These are phyloP conservation scores for Patella vulgata DNA, from an alignment of 1,140 invertebrate genomes.

Conservation along the genomic window DNA sequence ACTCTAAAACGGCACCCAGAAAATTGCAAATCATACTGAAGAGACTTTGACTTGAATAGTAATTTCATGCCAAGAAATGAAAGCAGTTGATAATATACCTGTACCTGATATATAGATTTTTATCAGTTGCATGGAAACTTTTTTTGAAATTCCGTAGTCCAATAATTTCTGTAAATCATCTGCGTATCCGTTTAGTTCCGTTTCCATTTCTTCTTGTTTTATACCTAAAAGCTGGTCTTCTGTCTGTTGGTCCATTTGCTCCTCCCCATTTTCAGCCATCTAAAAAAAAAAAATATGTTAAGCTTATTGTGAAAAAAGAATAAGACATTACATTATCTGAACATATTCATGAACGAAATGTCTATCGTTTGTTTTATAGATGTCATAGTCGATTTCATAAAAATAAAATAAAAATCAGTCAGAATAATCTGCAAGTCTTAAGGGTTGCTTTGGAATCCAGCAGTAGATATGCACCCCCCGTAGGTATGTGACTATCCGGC, in stretches of 20 bases:
- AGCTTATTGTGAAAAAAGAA: background rate
- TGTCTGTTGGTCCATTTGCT: conserved; percentile 36
- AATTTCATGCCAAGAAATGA: background rate
- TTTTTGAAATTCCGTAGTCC: conserved; percentile 92
- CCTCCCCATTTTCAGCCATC: conserved; percentile 45
- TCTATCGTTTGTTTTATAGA: background rate
- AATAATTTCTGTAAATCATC: conserved; percentile 79
- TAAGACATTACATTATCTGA: background rate
- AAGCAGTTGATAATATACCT: conserved; percentile 22
- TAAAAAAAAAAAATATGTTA: conserved; percentile 15
- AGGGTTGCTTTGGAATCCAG: background rate
- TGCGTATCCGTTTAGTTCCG: conserved; percentile 69
- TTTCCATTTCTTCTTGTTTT: conserved; percentile 32
- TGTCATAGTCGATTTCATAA: background rate
- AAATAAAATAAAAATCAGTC: background rate
- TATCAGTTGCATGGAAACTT: conserved; percentile 93
- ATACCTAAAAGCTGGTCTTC: conserved; percentile 41
- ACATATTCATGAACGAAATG: background rate
- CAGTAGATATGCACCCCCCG: too few relatives aligned
- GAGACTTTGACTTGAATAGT: too few relatives aligned
- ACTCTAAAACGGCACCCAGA: too few relatives aligned
- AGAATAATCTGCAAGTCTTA: background rate
- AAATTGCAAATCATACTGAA: too few relatives aligned
- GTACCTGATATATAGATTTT: conserved; percentile 95
- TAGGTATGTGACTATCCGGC: too few relatives aligned